Evolutionary conservation across 2,888 invertebrate genomes (phyloP).

Genomic region (Autographa gamma): DNA sequence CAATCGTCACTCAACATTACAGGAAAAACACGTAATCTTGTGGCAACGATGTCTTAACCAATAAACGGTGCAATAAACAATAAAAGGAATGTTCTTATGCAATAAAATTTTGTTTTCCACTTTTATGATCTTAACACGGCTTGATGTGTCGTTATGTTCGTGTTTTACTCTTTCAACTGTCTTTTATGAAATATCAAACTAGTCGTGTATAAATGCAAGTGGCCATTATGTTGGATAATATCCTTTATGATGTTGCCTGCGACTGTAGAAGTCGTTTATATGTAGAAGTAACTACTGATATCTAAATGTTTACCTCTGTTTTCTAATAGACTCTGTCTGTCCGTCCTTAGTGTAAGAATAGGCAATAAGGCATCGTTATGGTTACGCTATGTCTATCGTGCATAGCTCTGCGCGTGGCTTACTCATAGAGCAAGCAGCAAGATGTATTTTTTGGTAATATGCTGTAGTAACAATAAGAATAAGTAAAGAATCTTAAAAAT

Average conservation of each 20-base stretch:
- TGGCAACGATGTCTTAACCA: constrained; percentile 49
- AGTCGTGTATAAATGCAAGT: constrained; percentile 13
- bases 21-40: constrained; percentile 31
- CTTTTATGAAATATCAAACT: constrained; percentile 43
- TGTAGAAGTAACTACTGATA: neutral
- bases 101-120: constrained; percentile 59
- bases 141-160: constrained; percentile 43
- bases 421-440: too few relatives aligned
- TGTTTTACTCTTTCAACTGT: constrained; percentile 41
- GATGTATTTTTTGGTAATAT: too few relatives aligned
- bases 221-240: constrained; percentile 17
- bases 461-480: too few relatives aligned
- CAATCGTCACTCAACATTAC: constrained; percentile 22
- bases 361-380: too few relatives aligned
- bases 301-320: neutral
- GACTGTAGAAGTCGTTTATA: neutral
- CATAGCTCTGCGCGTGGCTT: too few relatives aligned
- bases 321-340: neutral
- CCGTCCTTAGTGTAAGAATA: too few relatives aligned
- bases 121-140: constrained; percentile 36
- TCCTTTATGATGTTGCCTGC: constrained; percentile 2
- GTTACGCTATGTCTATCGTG: too few relatives aligned
- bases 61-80: constrained; percentile 57
- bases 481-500: too few relatives aligned
- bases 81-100: constrained; percentile 49